Evolutionary conservation across 2,888 invertebrate species (phyloP).

Genomic region (Idaea straminata): DNA sequence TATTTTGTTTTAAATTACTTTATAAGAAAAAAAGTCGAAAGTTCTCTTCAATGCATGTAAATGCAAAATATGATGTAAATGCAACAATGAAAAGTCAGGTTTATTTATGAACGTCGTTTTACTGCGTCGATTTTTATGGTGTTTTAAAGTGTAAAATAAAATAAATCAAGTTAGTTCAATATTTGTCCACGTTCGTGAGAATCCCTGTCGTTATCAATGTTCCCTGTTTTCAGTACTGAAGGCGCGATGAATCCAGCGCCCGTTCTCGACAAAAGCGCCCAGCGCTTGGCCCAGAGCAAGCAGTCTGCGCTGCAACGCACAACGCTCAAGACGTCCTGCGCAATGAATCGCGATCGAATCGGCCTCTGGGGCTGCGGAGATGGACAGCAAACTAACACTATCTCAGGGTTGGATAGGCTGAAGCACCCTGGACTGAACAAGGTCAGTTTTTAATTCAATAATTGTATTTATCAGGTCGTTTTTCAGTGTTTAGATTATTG

Average conservation of each 20-base stretch:
- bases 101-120: too few species aligned
- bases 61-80: too few species aligned
- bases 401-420: conserved; percentile 84
- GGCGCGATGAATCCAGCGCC: conserved; percentile 70
- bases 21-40: too few species aligned
- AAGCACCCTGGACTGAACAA: conserved; percentile 85
- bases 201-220: conserved; percentile 42
- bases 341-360: conserved; percentile 82
- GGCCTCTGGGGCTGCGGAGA: conserved; percentile 83
- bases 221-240: conserved; percentile 76
- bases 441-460: conserved; percentile 61
- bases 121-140: conserved; percentile 13
- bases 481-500: conserved; percentile 23
- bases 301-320: conserved; percentile 58
- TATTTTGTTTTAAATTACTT: too few species aligned
- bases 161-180: background rate
- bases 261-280: conserved; percentile 65
- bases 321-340: conserved; percentile 54
- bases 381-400: conserved; percentile 74
- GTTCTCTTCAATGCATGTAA: too few species aligned
- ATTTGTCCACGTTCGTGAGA: background rate
- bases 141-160: conserved; percentile 35
- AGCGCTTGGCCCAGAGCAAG: conserved; percentile 42
- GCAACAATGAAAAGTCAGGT: too few species aligned
- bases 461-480: background rate